phyloP scores from a whole-genome alignment of 2,888 invertebrate genomes.

The Drosophila atroscutellata region DNA sequence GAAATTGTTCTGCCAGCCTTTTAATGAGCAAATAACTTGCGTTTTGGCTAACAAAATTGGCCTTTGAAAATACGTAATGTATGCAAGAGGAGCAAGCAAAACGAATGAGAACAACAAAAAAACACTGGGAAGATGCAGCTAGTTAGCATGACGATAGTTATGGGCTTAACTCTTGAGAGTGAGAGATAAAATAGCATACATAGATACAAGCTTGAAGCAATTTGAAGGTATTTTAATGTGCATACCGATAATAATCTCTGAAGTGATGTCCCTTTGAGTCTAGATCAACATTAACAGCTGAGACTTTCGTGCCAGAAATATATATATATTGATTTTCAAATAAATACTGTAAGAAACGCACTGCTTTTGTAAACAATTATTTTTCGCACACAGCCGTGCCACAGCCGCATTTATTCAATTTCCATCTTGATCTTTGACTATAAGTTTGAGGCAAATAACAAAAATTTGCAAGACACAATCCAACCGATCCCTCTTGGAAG shows the following conservation, averaged over 20 bases:
- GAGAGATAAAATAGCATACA: constrained; percentile 7
- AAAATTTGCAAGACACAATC: background rate
- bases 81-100: constrained; percentile 49
- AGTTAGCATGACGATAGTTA: constrained; percentile 37
- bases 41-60: constrained; percentile 56
- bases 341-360: background rate
- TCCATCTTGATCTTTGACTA: background rate
- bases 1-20: constrained; percentile 50
- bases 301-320: background rate
- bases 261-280: background rate
- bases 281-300: background rate
- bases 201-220: background rate
- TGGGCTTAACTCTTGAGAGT: constrained; percentile 10
- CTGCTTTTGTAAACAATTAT: background rate
- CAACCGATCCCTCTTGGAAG: background rate
- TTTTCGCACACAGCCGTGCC: background rate
- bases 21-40: constrained; percentile 72
- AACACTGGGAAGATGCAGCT: constrained; percentile 25
- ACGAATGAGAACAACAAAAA: constrained; percentile 2
- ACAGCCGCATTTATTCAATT: background rate
- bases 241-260: background rate
- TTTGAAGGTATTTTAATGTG: background rate
- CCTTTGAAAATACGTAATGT: constrained; percentile 51
- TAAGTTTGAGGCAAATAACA: background rate
- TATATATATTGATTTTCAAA: background rate